These are phyloP conservation scores for Protomyctophum bolini DNA, from an alignment of 2,113 vertebrate species.

Conservation along the genomic window DNA sequence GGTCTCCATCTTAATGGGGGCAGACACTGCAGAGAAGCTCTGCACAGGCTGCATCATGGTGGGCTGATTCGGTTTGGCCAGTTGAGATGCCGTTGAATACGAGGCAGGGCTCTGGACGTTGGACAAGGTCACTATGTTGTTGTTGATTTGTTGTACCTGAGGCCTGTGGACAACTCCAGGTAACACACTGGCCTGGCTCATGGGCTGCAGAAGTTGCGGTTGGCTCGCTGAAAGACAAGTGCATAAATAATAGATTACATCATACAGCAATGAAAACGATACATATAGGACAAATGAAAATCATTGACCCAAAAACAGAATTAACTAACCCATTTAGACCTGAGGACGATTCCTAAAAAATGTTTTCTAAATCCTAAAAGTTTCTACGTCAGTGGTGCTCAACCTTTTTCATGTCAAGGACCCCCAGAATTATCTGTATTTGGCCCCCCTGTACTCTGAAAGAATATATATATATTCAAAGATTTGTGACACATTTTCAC, in stretches of 20 bases:
- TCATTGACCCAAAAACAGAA: no score
- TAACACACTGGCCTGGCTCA: conserved; percentile 51
- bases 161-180: conserved; percentile 67
- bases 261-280: no score
- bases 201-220: conserved; percentile 52
- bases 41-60: conserved; percentile 44
- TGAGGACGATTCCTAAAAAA: no score
- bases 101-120: conserved; percentile 70
- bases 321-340: no score
- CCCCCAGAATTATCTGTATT: no score
- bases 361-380: no score
- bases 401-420: no score
- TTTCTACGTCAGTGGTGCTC: no score
- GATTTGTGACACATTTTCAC: no score
- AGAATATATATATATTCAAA: no score
- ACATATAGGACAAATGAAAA: no score
- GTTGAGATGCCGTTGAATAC: conserved; percentile 46
- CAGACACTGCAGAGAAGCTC: conserved; percentile 30
- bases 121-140: conserved; percentile 67
- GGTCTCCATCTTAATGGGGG: conserved; percentile 24
- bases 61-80: conserved; percentile 42
- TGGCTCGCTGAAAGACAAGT: conserved; percentile 56
- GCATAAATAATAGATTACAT: background rate
- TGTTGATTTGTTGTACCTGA: conserved; percentile 72
- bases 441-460: no score